Evolutionary conservation across 1,140 invertebrate genomes (phyloP), one percentile per base, ranked within the genome.

Genomic region (Drosophila ogumai): DNA sequence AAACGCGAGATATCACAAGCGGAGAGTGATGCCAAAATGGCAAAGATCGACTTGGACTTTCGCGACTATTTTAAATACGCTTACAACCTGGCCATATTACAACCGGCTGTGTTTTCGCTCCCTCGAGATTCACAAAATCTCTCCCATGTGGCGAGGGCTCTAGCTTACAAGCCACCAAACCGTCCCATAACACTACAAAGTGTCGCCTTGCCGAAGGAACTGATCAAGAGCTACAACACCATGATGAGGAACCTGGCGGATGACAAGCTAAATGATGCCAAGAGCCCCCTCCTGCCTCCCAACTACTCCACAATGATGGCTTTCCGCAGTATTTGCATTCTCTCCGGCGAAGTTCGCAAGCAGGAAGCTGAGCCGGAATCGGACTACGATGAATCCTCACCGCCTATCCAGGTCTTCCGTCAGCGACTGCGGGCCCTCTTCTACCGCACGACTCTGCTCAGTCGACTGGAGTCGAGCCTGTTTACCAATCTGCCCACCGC

Each of bases 291-390:
- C 0, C 28, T 92, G 43, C 86, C 88, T 7, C 85, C 91, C 0
- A 92, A 64, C 47, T 92, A 73, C 75, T 82, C 75, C 7, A 88
- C 90, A n/a, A 69, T 90, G 66, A 84, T 91, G 75, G 88, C 68
- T 0, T 91, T 92, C 31, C 88, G 91, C 2, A 79, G 85, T n/a
- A 59, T 92, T 15, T 90, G 91, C 25, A 82, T 92, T 56, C 57
- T 88, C 15, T 80, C 91, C 0, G 78, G 69, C 17, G 49, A 80
- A 17, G 60, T 34, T 22, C 38, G 44, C 34, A 75, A 31, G 36
- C 22, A 32, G 22, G 43, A 22, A 5, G 6, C 9, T 2, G 9
- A 9, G 17, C 0, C 15, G 17, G 9, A 17, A 12, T 22, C 13
- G 3, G 38, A 13, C 9, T 75, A 75, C 38, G 50, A 81, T 28